These are phyloP conservation scores for Menidia menidia DNA, from an alignment of 2,797 vertebrate species.

Conservation along the genomic window DNA sequence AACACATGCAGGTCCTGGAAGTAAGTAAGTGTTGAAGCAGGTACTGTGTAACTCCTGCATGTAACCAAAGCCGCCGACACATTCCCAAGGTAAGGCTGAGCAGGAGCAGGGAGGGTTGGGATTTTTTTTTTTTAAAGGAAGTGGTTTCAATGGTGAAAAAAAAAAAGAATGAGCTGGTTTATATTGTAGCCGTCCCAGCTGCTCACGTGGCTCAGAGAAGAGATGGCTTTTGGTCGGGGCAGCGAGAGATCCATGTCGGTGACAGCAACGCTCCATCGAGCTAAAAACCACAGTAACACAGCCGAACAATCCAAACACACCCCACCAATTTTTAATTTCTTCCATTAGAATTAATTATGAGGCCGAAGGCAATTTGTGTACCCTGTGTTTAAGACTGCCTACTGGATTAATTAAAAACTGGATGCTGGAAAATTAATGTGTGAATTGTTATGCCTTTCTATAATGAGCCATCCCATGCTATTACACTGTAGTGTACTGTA, in stretches of 20 bases:
- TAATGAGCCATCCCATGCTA: constrained; percentile 88
- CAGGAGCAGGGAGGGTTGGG: constrained; percentile 28
- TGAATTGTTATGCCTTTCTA: constrained; percentile 86
- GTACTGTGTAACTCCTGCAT: constrained; percentile 41
- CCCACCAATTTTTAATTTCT: constrained; percentile 85
- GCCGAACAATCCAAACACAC: constrained; percentile 85
- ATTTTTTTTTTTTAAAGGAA: constrained; percentile 29
- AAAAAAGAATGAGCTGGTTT: constrained; percentile 28
- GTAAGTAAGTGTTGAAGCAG: constrained; percentile 56
- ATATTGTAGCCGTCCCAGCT: constrained; percentile 31
- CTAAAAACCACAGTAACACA: constrained; percentile 79
- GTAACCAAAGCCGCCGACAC: constrained; percentile 61
- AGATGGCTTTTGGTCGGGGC: constrained; percentile 71
- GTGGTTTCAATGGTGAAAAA: constrained; percentile 23
- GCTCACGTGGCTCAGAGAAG: constrained; percentile 38
- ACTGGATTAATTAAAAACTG: constrained; percentile 93
- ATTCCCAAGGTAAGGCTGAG: constrained; percentile 33
- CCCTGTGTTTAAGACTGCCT: constrained; percentile 88
- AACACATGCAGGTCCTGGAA: constrained; percentile 52
- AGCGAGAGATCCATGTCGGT: constrained; percentile 81
- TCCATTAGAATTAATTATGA: constrained; percentile 92
- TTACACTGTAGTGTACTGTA: constrained; percentile 85
- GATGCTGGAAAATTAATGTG: constrained; percentile 89
- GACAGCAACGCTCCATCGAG: constrained; percentile 85
- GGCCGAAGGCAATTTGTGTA: constrained; percentile 88